Percentiles rank a stretch among this genome's conserved stretches.
These are phyloP conservation scores for Alitta virens DNA, from an alignment of 2,888 invertebrate genomes.

Conservation along the genomic window DNA sequence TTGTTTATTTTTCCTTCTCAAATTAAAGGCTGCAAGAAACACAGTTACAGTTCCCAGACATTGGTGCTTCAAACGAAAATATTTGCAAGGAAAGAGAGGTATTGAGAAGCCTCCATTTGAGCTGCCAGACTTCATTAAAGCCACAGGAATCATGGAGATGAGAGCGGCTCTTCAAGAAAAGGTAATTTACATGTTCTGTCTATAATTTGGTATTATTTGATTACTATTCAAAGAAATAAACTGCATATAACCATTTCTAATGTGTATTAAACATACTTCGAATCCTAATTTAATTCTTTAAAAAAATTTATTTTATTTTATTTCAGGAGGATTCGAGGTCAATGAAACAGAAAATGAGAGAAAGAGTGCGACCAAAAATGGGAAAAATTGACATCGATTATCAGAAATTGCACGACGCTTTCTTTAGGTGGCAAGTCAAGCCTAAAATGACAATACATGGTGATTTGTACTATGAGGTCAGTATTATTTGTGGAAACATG, in stretches of 20 bases:
- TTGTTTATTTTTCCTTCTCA: neutral
- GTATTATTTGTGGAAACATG: too few species aligned
- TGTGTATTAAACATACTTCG: too few species aligned
- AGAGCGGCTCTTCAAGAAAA: conserved; percentile 96
- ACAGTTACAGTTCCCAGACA: conserved; percentile 97
- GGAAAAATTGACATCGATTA: conserved; percentile 99
- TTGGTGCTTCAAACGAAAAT: conserved; percentile 96
- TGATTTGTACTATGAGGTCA: conserved; percentile 89
- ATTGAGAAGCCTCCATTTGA: conserved; percentile 99
- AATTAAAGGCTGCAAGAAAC: conserved; percentile 76
- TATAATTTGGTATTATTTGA: too few species aligned
- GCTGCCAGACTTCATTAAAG: conserved; percentile 96
- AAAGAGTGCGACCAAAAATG: conserved; percentile 92
- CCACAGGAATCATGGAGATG: conserved; percentile 99
- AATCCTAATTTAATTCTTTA: too few species aligned
- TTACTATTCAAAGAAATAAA: too few species aligned
- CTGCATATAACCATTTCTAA: too few species aligned
- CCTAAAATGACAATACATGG: conserved; percentile 99
- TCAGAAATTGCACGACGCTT: conserved; percentile 98
- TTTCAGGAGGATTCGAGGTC: conserved; percentile 55
- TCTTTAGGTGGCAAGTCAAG: conserved; percentile 99
- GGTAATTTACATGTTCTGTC: too few species aligned
- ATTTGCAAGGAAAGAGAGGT: conserved; percentile 88
- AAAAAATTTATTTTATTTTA: neutral
- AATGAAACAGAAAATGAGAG: conserved; percentile 92